Base-by-base conservation (phyloP, 2,797 vertebrate species). In the Thalassophryne amazonica region DNA sequence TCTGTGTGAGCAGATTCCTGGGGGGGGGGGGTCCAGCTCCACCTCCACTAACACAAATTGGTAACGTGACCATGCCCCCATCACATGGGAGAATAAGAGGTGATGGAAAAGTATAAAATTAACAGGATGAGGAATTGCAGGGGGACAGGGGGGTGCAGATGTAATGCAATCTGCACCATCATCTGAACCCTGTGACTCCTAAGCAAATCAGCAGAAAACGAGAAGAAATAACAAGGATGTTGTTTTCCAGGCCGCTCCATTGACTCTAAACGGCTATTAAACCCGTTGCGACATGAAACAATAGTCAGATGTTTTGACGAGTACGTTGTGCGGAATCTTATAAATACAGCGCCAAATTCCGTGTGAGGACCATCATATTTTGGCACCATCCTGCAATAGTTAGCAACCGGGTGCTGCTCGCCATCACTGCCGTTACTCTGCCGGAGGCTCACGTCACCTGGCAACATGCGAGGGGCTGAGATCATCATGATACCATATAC, bases 51-150 rank as follows among this genome's bases (percentile, higher is more conserved):
- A 70, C 76, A 55, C 52, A 71, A 84, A 84, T 55, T 60, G 54
- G 87, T 78, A 88, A 89, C 17, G 34, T 70, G 78, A 90, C 51
- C 80, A 70, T 16, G 47, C 49, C 24, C 11, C 35, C 15, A 17
- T 16, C 12, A 34, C 22, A 29, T 8, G 3, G 24, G 24, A n/a
- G n/a, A 40, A 38, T 4, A 10, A 43, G 18, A 61, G 7, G 14
- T 46, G 34, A 43, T 35, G 59, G 41, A 46, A 52, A 57, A 22
- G 20, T 20, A 5, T 1, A 36, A 65, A 54, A 64, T n/a, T 36
- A 13, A 18, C 35, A 15, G 33, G 45, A 20, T 58, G 28, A 19
- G 25, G 32, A n/a, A n/a, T n/a, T 19, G 41, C 4, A 18, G 22
- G 48, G 24, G 20, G 32, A 24, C 21, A n/a, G n/a, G n/a, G n/a